Conservation (phyloP, 2,888 invertebrate genomes). For the Amblyjoppa fuscipennis region DNA sequence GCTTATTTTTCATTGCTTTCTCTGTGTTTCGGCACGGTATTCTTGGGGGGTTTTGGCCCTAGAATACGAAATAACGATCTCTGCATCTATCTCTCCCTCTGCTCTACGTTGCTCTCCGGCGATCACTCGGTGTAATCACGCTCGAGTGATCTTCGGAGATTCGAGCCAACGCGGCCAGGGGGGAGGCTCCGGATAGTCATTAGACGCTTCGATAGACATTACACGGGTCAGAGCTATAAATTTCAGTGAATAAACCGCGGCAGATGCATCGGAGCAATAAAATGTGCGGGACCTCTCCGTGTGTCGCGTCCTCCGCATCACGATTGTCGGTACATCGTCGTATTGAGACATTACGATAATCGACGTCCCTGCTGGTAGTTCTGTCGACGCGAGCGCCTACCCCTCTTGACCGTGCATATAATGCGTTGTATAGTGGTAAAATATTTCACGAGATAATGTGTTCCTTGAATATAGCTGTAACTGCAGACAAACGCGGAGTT, state of each 20-base stretch:
- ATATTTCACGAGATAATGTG: background rate
- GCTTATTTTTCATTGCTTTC: background rate
- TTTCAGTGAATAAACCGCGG: conserved; percentile 43
- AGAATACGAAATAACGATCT: background rate
- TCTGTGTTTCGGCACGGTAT: background rate
- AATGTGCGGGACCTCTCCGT: conserved; percentile 17
- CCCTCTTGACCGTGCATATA: background rate
- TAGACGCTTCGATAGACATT: conserved; percentile 66
- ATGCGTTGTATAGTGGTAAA: background rate
- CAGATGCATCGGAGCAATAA: conserved; percentile 33
- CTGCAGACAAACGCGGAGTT: background rate
- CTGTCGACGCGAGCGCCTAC: background rate
- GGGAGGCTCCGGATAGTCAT: conserved; percentile 55
- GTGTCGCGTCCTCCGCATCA: conserved; percentile 3
- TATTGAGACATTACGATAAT: conserved; percentile 16
- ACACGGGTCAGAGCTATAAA: conserved; percentile 63
- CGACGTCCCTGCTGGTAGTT: background rate
- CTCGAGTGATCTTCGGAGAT: conserved; percentile 63
- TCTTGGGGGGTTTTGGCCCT: background rate
- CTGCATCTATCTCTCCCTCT: conserved; percentile 5
- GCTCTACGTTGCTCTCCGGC: conserved; percentile 1
- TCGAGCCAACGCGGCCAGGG: conserved; percentile 38
- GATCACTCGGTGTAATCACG: conserved; percentile 64
- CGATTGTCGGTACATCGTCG: conserved; percentile 9
- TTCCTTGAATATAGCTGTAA: background rate